Conservation (phyloP, 2,797 vertebrate genomes). For the Molossus alvarezi region DNA sequence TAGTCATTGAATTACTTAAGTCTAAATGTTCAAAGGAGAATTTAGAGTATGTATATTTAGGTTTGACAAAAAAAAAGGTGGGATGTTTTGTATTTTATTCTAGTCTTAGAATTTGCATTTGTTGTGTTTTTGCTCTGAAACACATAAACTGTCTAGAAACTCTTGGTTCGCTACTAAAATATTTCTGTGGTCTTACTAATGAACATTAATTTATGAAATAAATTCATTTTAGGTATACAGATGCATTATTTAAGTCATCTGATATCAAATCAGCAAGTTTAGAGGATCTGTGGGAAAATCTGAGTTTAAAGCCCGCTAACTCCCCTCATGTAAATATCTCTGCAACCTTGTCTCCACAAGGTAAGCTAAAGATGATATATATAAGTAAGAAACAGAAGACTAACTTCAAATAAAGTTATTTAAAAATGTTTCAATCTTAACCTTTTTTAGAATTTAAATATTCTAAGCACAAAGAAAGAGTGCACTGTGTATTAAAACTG, state of each 20-base stretch:
- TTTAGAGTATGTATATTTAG: constrained; percentile 30
- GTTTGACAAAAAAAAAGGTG: not conserved
- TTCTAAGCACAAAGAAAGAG: constrained; percentile 55
- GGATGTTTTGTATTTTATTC: constrained; percentile 25
- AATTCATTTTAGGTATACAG: constrained; percentile 90
- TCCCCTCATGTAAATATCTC: constrained; percentile 92
- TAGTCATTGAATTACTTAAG: constrained; percentile 43
- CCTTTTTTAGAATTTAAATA: constrained; percentile 78
- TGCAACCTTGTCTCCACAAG: constrained; percentile 92
- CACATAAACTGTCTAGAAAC: constrained; percentile 24
- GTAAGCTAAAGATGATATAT: constrained; percentile 89
- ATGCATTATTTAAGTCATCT: constrained; percentile 89
- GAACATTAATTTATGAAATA: constrained; percentile 60
- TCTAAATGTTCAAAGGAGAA: constrained; percentile 57
- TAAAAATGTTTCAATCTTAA: constrained; percentile 58
- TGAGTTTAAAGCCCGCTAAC: constrained; percentile 93
- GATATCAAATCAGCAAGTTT: constrained; percentile 92
- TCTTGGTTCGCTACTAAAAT: constrained; percentile 11
- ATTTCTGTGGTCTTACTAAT: constrained; percentile 49
- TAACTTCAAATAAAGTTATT: constrained; percentile 39
- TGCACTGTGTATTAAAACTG: constrained; percentile 71
- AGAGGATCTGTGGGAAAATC: constrained; percentile 95
- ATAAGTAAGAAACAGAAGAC: not conserved
- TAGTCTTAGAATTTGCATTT: constrained; percentile 52
- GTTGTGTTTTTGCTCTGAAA: constrained; percentile 41